Percentiles rank a stretch among this genome's conserved stretches.
Evolutionary conservation across 2,797 vertebrate genomes (phyloP).

Genomic region (Phoxinus dragarum): DNA sequence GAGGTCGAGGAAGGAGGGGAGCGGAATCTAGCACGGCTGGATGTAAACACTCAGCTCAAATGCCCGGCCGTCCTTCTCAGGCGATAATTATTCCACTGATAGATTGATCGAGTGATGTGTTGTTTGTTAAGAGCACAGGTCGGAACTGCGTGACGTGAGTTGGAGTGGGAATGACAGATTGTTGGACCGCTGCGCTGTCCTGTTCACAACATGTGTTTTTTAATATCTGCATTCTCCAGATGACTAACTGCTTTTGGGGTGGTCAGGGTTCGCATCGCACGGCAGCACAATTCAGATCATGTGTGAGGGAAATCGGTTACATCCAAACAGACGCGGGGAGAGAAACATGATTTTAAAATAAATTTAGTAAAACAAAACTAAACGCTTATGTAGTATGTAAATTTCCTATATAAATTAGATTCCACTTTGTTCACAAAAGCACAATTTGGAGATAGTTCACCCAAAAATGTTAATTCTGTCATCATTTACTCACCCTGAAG

Average conservation of each 20-base stretch:
- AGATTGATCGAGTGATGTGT: slow-evolving; percentile 56
- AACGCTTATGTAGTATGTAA: background rate
- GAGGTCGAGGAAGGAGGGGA: slow-evolving; percentile 36
- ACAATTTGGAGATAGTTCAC: background rate
- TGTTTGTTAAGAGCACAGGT: slow-evolving; percentile 55
- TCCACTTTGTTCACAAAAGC: slow-evolving; percentile 1
- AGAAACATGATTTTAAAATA: slow-evolving; percentile 1
- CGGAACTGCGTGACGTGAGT: slow-evolving; percentile 48
- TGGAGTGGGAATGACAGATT: slow-evolving; percentile 49
- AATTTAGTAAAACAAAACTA: too few relatives aligned
- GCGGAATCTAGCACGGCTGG: slow-evolving; percentile 30
- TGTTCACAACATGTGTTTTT: slow-evolving; percentile 55
- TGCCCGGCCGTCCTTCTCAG: slow-evolving; percentile 41
- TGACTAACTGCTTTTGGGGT: slow-evolving; percentile 44
- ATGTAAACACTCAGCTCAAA: slow-evolving; percentile 42
- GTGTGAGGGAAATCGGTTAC: slow-evolving; percentile 56
- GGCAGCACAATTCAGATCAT: slow-evolving; percentile 52
- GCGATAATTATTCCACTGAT: slow-evolving; percentile 48
- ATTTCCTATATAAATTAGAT: background rate
- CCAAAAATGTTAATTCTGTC: background rate
- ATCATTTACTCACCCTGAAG: background rate
- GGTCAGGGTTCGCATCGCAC: slow-evolving; percentile 53
- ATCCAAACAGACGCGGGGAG: slow-evolving; percentile 38
- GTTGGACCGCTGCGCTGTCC: slow-evolving; percentile 51
- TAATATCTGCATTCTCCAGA: slow-evolving; percentile 39